These are phyloP conservation scores for Ostrea edulis DNA, from an alignment of 1,140 invertebrate species.

Conservation along the genomic window DNA sequence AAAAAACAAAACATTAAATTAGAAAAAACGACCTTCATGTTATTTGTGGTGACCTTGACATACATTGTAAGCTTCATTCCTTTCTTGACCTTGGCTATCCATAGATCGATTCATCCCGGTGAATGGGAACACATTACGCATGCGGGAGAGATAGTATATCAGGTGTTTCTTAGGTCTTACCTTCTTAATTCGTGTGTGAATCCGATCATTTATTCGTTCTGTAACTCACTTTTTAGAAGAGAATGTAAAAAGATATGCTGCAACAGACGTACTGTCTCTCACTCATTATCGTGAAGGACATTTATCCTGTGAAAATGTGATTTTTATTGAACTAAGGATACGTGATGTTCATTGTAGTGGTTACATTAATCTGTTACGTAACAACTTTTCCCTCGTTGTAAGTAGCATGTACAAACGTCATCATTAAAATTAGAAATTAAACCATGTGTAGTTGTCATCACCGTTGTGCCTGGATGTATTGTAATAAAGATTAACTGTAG, in stretches of 20 bases:
- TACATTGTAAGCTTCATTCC: conserved; percentile 59
- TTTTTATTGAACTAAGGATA: background rate
- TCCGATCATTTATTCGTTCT: conserved; percentile 70
- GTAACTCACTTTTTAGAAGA: conserved; percentile 64
- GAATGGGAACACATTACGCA: conserved; percentile 51
- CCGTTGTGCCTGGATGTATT: background rate
- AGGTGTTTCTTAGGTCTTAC: conserved; percentile 67
- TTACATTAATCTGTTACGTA: background rate
- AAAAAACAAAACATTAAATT: conserved; percentile 34
- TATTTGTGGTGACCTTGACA: conserved; percentile 50
- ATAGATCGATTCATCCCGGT: conserved; percentile 41
- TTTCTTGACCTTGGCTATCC: conserved; percentile 51
- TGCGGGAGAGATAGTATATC: conserved; percentile 56
- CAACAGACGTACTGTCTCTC: background rate
- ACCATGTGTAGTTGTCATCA: background rate
- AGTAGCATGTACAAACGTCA: background rate
- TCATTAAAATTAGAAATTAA: background rate
- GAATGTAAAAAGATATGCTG: conserved; percentile 53
- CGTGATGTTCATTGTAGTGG: background rate
- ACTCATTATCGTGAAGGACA: background rate
- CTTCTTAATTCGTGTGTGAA: conserved; percentile 68
- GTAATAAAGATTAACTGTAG: background rate
- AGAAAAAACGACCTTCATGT: conserved; percentile 61
- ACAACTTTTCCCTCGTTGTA: background rate
- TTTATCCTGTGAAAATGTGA: background rate